phyloP scores from a whole-genome alignment of 2,797 vertebrate species.

The Lacerta viridis region DNA sequence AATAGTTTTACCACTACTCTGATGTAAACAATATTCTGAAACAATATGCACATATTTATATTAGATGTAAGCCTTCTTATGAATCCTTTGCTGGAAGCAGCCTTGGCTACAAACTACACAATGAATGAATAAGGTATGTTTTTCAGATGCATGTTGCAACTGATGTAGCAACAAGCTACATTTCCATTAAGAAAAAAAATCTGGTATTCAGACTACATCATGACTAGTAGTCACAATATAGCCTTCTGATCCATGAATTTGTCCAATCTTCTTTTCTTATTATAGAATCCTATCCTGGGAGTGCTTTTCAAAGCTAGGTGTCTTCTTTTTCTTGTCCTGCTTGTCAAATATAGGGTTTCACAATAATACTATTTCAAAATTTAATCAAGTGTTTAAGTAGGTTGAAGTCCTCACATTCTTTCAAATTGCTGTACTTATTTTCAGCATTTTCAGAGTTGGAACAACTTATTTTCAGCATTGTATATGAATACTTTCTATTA shows the following conservation, averaged over 20 bases:
- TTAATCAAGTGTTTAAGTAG: neutral
- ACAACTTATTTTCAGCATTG: neutral
- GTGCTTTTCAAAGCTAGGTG: neutral
- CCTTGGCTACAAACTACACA: constrained; percentile 26
- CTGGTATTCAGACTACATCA: too few relatives aligned
- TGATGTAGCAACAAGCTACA: neutral
- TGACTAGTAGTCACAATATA: too few relatives aligned
- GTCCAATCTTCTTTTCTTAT: too few relatives aligned
- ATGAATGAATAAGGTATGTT: neutral
- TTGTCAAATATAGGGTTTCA: neutral
- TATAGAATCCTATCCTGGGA: neutral
- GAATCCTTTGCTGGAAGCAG: constrained; percentile 10
- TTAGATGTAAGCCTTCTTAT: constrained; percentile 16
- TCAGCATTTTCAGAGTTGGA: neutral
- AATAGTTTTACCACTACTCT: neutral
- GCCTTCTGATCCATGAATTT: too few relatives aligned
- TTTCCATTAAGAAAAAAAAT: neutral
- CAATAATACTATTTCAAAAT: constrained; percentile 16
- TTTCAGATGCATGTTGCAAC: neutral
- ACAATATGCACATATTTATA: neutral
- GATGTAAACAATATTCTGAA: neutral
- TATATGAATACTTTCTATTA: neutral
- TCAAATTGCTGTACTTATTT: constrained; percentile 13
- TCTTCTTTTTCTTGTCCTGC: constrained; percentile 4
- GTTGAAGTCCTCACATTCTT: neutral